Evolutionary conservation across 2,888 invertebrate species (phyloP), one percentile per base, ranked within the genome.

Genomic region (Perizoma affinitatum): DNA sequence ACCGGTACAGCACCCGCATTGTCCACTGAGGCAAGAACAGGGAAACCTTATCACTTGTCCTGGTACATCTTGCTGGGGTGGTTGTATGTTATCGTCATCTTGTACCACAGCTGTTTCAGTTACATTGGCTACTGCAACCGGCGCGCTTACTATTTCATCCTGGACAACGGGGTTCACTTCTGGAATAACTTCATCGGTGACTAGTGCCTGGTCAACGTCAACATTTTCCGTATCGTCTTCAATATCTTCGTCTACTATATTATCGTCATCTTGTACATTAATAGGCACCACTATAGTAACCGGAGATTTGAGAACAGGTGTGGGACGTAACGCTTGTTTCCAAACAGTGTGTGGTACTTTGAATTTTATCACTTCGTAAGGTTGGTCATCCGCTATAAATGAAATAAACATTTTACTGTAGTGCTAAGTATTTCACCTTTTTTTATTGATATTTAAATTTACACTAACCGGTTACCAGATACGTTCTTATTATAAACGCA

Each of bases 1-100:
- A 10, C 95, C 94, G 2, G 95, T 95, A 73, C 96, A 96, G 73
- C 96, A 96, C 7, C 94, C 94, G 76, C 96, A 96, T 73, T 94
- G 87, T 11, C 95, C 94, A 36, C 83, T 80, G 0, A 83, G 82
- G 75, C 96, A 96, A 0, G 90, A 83, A 77, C 96, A 96, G 0
- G 95, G 95, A 64, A 93, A 93, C 69, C 93, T 83, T 34, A 88
- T 70, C n/a, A 92, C 87, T 78, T 93, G 91, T 0, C 93, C 92
- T 6, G 83, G 72, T 6, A 91, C 84, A 60, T 75, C 82, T 69
- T 76, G 73, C 47, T 73, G 74, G 47, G 69, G 71, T 38, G 74
- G 69, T 9, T 70, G 63, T 58, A 76, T 70, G 38, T 68, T 67
- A 5, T 67, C 69, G 61, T 72, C 79, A 42, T 82, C 82, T 72